Conservation (phyloP, 2,888 invertebrate genomes). For the Rhagonycha lutea region DNA sequence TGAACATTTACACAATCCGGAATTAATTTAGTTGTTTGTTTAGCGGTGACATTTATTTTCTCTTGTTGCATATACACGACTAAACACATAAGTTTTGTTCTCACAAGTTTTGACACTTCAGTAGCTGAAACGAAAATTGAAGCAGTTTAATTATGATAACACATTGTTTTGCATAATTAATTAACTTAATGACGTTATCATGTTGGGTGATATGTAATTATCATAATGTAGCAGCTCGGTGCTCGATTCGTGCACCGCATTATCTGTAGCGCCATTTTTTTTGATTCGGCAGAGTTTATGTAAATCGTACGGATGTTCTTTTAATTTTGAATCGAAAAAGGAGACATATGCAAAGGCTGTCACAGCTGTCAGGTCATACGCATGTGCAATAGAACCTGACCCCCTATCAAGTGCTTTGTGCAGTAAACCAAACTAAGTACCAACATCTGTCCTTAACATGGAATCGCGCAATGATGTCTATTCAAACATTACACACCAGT, state of each 20-base stretch:
- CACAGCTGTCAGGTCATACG: slow-evolving; percentile 31
- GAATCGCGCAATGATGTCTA: slow-evolving; percentile 18
- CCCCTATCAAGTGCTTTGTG: slow-evolving; percentile 27
- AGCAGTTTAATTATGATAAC: neutral
- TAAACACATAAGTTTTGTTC: neutral
- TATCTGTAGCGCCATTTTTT: neutral
- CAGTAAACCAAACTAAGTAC: slow-evolving; percentile 24
- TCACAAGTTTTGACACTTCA: neutral
- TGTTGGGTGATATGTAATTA: neutral
- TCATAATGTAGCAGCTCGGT: neutral
- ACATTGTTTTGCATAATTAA: neutral
- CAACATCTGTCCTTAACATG: slow-evolving; percentile 25
- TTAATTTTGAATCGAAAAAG: slow-evolving; percentile 3
- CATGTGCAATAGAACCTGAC: slow-evolving; percentile 30
- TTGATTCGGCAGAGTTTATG: neutral
- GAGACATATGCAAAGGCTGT: slow-evolving; percentile 27
- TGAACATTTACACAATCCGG: neutral
- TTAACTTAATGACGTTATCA: neutral
- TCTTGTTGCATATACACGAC: neutral
- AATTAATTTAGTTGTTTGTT: neutral
- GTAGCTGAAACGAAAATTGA: neutral
- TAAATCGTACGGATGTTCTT: neutral
- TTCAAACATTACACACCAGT: slow-evolving; percentile 14
- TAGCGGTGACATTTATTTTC: neutral
- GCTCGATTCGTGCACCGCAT: neutral